phyloP scores from a whole-genome alignment of 2,888 invertebrate species.

The Erpobdella octoculata region DNA sequence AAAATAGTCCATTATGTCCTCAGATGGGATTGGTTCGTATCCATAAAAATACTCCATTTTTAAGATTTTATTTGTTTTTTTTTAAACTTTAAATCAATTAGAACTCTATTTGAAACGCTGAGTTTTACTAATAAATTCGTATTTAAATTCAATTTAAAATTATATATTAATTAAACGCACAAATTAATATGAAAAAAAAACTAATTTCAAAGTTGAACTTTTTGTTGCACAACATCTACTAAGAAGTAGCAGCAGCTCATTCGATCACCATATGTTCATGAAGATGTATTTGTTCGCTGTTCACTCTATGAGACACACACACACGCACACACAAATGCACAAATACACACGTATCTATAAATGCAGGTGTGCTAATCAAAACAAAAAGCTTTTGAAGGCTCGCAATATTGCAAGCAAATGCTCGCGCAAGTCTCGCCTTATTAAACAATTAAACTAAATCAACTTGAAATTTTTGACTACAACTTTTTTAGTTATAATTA shows the following conservation, averaged over 20 bases:
- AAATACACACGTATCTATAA: slow-evolving; percentile 21
- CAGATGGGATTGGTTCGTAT: slow-evolving; percentile 25
- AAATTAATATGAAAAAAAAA: no score
- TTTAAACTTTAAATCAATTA: neutral
- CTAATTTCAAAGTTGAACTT: no score
- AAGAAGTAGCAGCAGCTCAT: no score
- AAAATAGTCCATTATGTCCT: slow-evolving; percentile 30
- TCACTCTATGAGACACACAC: slow-evolving; percentile 40
- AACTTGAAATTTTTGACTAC: no score
- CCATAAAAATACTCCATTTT: slow-evolving; percentile 17
- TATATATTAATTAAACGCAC: neutral
- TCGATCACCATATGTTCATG: neutral
- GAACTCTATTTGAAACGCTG: neutral
- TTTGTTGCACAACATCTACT: no score
- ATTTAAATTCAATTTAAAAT: neutral
- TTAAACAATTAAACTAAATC: no score
- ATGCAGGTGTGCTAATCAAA: neutral
- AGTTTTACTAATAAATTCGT: neutral
- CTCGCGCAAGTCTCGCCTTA: no score
- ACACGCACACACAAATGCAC: slow-evolving; percentile 21
- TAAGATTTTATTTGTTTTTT: no score
- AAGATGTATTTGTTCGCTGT: neutral
- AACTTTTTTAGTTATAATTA: no score
- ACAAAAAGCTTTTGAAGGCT: no score
- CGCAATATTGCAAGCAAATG: no score